These are phyloP conservation scores for Typhlomys cinereus DNA, from an alignment of 2,113 vertebrate genomes.

Conservation along the genomic window DNA sequence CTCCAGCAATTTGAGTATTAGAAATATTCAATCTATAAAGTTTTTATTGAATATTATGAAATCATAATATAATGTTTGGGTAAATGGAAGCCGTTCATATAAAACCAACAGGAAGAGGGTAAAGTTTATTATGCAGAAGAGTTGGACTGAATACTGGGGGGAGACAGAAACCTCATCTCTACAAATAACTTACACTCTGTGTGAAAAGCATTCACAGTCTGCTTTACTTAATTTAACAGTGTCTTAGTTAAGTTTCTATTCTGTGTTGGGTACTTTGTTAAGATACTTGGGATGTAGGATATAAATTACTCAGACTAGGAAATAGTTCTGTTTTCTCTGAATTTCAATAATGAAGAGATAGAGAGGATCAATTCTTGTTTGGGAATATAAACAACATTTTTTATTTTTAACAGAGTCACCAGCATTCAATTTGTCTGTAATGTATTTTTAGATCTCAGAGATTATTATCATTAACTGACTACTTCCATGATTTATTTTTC, in stretches of 20 bases:
- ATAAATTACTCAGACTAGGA: constrained; percentile 62
- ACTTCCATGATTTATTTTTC: constrained; percentile 71
- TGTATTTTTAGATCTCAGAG: constrained; percentile 57
- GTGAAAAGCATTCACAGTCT: neutral
- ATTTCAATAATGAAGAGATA: constrained; percentile 72
- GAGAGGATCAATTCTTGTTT: constrained; percentile 69
- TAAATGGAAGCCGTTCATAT: constrained; percentile 8
- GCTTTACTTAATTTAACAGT: neutral
- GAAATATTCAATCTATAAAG: constrained; percentile 27
- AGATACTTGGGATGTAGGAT: constrained; percentile 40
- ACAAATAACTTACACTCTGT: neutral
- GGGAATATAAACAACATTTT: constrained; percentile 67
- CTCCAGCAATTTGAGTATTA: neutral
- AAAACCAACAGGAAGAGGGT: constrained; percentile 34
- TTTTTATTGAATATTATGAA: constrained; percentile 26
- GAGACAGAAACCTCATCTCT: neutral
- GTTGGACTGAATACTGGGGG: neutral
- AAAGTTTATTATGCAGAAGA: neutral
- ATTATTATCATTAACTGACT: constrained; percentile 70
- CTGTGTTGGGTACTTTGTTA: neutral
- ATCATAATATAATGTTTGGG: constrained; percentile 24
- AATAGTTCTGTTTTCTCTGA: constrained; percentile 51
- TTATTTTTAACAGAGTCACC: constrained; percentile 73
- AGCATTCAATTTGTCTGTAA: constrained; percentile 67
- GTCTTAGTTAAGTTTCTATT: constrained; percentile 42